A percentile compares a stretch with the other conserved stretches of the same genome.
phyloP scores from a whole-genome alignment of 2,113 vertebrate species.

The Ceyx cyanopectus region DNA sequence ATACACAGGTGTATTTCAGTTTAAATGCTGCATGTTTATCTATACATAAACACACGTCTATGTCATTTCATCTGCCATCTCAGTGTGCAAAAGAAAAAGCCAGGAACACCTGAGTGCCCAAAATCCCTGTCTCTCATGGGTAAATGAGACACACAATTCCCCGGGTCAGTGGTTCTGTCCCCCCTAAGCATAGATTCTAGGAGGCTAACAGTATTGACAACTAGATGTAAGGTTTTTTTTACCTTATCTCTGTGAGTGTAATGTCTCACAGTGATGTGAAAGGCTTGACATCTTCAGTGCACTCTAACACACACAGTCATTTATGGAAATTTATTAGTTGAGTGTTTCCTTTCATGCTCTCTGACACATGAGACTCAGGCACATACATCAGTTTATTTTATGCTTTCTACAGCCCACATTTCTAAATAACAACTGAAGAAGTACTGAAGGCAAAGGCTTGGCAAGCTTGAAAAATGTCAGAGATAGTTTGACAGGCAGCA shows the following conservation, averaged over 20 bases:
- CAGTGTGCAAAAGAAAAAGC: not conserved
- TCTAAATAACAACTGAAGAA: slow-evolving; percentile 11
- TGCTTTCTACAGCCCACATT: not conserved
- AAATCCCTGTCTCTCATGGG: not conserved
- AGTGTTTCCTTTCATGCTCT: not conserved
- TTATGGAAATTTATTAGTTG: not conserved
- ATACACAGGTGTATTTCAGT: not conserved
- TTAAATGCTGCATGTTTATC: not conserved
- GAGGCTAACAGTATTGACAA: not conserved
- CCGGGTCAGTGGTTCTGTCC: not conserved
- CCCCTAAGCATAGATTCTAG: not conserved
- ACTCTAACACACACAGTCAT: not conserved
- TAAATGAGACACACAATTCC: not conserved
- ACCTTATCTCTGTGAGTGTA: not conserved
- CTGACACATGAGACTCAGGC: not conserved
- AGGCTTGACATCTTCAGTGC: not conserved
- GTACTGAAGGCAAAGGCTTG: not conserved
- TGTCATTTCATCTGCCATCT: not conserved
- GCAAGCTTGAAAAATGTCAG: slow-evolving; percentile 12
- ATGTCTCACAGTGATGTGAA: not conserved
- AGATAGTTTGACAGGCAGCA: not conserved
- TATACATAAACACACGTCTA: too few species aligned
- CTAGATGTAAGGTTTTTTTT: not conserved
- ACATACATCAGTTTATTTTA: not conserved
- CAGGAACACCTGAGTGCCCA: not conserved